Base-by-base conservation (phyloP, 2,113 vertebrate genomes). In the Dicentrarchus labrax region DNA sequence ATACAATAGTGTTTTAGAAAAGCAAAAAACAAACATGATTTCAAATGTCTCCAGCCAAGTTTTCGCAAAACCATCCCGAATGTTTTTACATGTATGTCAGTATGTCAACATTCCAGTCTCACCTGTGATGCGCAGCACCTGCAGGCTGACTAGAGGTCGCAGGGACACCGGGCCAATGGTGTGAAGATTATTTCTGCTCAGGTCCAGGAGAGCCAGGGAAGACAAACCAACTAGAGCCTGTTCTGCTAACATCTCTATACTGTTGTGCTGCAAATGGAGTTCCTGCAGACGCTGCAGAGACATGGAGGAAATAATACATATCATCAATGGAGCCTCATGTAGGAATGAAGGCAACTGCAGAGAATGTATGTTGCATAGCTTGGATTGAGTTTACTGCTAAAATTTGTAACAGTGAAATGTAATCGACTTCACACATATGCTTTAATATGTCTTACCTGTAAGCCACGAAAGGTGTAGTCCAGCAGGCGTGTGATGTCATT, bases 121-220 rank as follows among this genome's bases (percentile, higher is more conserved):
- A 98, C 97, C 97, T 93, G 96, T 97, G 82, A 98, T 94, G 19
- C 96, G 95, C 62, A 98, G 95, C 80, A 97, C 96, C 93, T 98
- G 97, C 65, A 98, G 95, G 80, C 97, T 98, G 84, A 96, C 94
- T 30, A 98, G 95, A 19, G 97, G 97, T 53, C 89, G 91, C 72
- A 98, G 91, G 1, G 95, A 85, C 0, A 94, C 94, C 0, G 93
- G 95, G 75, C 95, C 96, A 13, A 98, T 94, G 77, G 97, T 97
- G 45, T 96, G 95, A 53, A 98, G 94, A 67, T 96, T 96, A 80
- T 98, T 97, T 76, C 94, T 94, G 91, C 97, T 97, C 78, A 98
- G 96, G 91, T 98, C 97, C 60, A 98, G 95, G 84, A 98, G 92
- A 39, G 97, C 97, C 75, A 98, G 91, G 8, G 97, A 98, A 36